Base-by-base conservation (phyloP, 2,888 invertebrate species). In the Sepioteuthis lessoniana region DNA sequence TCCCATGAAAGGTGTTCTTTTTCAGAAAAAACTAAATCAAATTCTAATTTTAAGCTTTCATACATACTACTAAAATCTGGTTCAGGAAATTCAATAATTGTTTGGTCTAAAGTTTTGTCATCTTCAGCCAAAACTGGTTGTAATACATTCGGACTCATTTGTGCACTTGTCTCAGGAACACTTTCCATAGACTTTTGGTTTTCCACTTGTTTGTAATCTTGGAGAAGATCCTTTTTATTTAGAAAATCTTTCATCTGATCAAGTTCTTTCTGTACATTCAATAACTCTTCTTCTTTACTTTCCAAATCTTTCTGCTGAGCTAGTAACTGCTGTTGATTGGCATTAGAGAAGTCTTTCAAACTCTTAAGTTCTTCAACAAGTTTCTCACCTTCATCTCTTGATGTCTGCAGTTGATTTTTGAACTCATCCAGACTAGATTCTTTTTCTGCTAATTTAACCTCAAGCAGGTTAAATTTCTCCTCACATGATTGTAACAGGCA, bases 341-440 rank as follows among this genome's bases (percentile, higher is more conserved):
- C 16, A 47, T 92, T 92, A 42, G n/a, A 92, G 1, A 92, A 47
- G 35, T 92, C 92, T 47, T 92, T 92, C 16, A 92, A 35, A 38
- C 16, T 92, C 28, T 92, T 92, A n/a, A 92, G 42, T 42, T 92
- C 92, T 46, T 92, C 92, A 92, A 92, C 92, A 13, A 35, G 19
- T n/a, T 1, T n/a, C 31, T 92, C 46, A 90, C 94, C 93, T 50
- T 91, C 90, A 38, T 94, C 94, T 91, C 93, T 94, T 37, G 94
- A 93, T 60, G 91, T 93, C 46, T 91, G 90, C 38, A 94, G 94
- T 3, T 93, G 76, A 60, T 94, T 94, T n/a, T 76, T 93, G 10
- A 93, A 90, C 19, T 94, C 93, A 76, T 93, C 76, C 46, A 95
- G 37, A 28, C 94, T 94, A 93, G 55, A 90, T 47, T 93, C 38